Conservation (phyloP, 2,113 vertebrate genomes). For the Hiodon alosoides region DNA sequence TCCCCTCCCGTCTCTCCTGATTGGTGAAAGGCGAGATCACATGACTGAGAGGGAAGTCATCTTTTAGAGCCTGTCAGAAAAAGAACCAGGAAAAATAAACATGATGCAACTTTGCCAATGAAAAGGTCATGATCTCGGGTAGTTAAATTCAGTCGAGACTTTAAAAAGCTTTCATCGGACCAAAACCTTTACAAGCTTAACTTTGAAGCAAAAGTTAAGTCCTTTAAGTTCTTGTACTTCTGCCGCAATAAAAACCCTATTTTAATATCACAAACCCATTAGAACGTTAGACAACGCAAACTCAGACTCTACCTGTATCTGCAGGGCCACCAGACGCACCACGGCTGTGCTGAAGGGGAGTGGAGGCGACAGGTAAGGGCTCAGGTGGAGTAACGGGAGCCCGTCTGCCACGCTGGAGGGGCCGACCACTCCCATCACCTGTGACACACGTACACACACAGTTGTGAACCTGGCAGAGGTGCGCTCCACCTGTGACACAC, state of each 20-base stretch:
- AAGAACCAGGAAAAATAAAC: conserved; percentile 44
- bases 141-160: too few species aligned
- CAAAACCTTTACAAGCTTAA: too few species aligned
- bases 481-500: too few species aligned
- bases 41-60: conserved; percentile 96
- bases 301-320: conserved; percentile 90
- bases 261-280: background rate
- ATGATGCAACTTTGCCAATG: background rate
- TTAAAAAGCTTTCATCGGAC: background rate
- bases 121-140: too few species aligned
- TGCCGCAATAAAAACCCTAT: background rate
- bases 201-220: background rate
- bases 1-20: conserved; percentile 97
- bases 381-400: conserved; percentile 96
- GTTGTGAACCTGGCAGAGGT: background rate
- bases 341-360: conserved; percentile 98
- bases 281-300: background rate
- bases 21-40: conserved; percentile 99
- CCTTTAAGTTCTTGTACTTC: background rate
- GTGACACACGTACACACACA: conserved; percentile 43
- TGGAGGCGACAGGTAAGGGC: conserved; percentile 97
- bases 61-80: conserved; percentile 88
- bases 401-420: conserved; percentile 98
- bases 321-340: conserved; percentile 94
- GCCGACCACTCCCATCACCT: conserved; percentile 99